Evolutionary conservation across 1,140 invertebrate species (phyloP), one percentile per base, ranked within the genome.

Genomic region (Anthonomus grandis): DNA sequence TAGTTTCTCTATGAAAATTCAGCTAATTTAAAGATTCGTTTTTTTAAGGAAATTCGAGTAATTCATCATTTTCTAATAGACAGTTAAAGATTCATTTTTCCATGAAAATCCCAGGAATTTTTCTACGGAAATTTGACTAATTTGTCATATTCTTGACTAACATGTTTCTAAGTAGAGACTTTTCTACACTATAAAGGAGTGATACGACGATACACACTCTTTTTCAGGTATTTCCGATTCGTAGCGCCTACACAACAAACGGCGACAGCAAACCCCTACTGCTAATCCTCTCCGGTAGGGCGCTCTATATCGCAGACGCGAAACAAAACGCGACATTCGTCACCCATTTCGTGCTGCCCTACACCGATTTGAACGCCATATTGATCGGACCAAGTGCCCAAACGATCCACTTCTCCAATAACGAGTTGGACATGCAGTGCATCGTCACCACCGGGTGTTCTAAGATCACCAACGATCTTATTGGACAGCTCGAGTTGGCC

Each of bases 331-430:
- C 78, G 25, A 69, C 75, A 1, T 81, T 76, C 49, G 74, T 75
- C 50, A 82, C 82, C 54, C 79, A 83, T 59, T 83, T 83, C 49
- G 79, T 83, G 21, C 79, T 91, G 60, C 83, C 85, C 1, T 90
- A 88, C 64, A 82, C 82, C 55, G 86, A 90, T 68, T 74, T 93
- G n/a, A 87, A 90, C 75, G 85, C 86, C 55, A 87, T 92, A 63
- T 23, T 79, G 62, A 77, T 87, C 63, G 85, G 86, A 57, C 81
- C 86, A 19, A 85, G 83, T 74, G 79, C 78, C 63, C 86, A 89
- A 74, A 83, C 81, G 3, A 79, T 88, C 60, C 74, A 86, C 51
- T 78, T 89, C 53, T 85, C 85, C 10, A 86, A 85, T 65, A 80
- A 78, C 47, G 81, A 83, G 60, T 78, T 79, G 45, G 81, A 86